Conservation (phyloP, 2,888 invertebrate genomes). For the Ectropis crepuscularia region DNA sequence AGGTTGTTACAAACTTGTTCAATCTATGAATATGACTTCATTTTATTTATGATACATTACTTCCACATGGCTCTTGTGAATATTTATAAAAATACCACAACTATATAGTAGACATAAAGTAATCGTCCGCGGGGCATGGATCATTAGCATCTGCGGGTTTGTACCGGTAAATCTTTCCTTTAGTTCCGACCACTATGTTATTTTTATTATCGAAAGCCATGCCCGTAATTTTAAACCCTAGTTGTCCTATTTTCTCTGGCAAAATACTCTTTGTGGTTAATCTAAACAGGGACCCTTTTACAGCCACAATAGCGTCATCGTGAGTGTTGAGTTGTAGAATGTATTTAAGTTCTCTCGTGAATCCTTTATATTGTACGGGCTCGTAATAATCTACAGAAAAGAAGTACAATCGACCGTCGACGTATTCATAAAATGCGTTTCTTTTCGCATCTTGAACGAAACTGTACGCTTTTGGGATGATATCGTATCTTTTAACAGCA, state of each 20-base stretch:
- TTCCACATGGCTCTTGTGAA: neutral
- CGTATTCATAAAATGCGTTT: slow-evolving; percentile 73
- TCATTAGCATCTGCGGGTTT: slow-evolving; percentile 70
- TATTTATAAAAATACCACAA: neutral
- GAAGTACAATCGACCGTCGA: slow-evolving; percentile 75
- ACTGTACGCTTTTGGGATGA: slow-evolving; percentile 73
- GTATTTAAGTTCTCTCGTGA: slow-evolving; percentile 74
- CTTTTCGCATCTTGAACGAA: slow-evolving; percentile 71
- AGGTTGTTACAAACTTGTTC: too few relatives aligned
- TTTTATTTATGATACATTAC: too few relatives aligned
- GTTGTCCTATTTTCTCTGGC: slow-evolving; percentile 70
- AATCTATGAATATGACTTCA: too few relatives aligned
- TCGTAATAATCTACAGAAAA: slow-evolving; percentile 70
- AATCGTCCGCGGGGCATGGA: slow-evolving; percentile 75
- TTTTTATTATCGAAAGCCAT: slow-evolving; percentile 71
- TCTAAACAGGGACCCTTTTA: slow-evolving; percentile 71
- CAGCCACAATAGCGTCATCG: slow-evolving; percentile 73
- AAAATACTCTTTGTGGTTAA: slow-evolving; percentile 66
- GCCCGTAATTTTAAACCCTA: slow-evolving; percentile 76
- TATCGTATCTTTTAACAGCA: slow-evolving; percentile 69
- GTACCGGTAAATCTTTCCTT: slow-evolving; percentile 77
- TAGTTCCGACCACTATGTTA: slow-evolving; percentile 74
- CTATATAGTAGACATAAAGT: slow-evolving; percentile 74
- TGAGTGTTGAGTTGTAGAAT: slow-evolving; percentile 68
- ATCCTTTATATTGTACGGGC: slow-evolving; percentile 77